Base-by-base conservation (phyloP, 2,797 vertebrate genomes). In the Rhinophrynus dorsalis region DNA sequence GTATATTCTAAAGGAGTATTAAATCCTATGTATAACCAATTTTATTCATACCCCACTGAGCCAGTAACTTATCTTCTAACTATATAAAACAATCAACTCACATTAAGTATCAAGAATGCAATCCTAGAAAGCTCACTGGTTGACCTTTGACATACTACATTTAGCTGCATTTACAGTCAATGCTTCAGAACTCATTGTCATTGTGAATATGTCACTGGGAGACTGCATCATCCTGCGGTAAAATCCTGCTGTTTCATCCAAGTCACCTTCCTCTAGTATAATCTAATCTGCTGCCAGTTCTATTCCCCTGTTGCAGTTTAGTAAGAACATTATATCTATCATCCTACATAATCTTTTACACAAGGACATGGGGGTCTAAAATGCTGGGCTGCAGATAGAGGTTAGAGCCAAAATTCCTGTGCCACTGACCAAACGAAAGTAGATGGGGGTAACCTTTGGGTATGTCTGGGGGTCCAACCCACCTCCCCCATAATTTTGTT, bases 131-230 rank as follows among this genome's bases (percentile, higher is more conserved):
- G 17, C 18, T 21, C 10, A 50, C 21, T 15, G 13, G 21, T 10
- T 6, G 37, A 40, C 55, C 44, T 50, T 59, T 51, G 24, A n/a
- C 23, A 48, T 20, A 15, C 13, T 56, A 6, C 17, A 24, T 42
- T 11, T 9, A 38, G 15, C 29, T 6, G 44, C 33, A 38, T 47
- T 7, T 50, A 30, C 23, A 67, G 13, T 15, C 52, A 20, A 2
- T 29, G 17, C 17, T n/a, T 21, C 60, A 51, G 21, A 51, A 47
- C 44, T 40, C 32, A 50, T 68, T 68, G 59, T 17, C 11, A 29
- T 18, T 3, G 12, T 29, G 8, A 48, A 9, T 3, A 29, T 37
- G 17, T 18, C 15, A 24, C 15, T 15, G 5, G 21, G 35, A 12
- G 10, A 17, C 6, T n/a, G 23, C 8, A 59, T 40, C 5, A 30